phyloP scores from a whole-genome alignment of 2,113 vertebrate genomes.

The Crypturellus undulatus region DNA sequence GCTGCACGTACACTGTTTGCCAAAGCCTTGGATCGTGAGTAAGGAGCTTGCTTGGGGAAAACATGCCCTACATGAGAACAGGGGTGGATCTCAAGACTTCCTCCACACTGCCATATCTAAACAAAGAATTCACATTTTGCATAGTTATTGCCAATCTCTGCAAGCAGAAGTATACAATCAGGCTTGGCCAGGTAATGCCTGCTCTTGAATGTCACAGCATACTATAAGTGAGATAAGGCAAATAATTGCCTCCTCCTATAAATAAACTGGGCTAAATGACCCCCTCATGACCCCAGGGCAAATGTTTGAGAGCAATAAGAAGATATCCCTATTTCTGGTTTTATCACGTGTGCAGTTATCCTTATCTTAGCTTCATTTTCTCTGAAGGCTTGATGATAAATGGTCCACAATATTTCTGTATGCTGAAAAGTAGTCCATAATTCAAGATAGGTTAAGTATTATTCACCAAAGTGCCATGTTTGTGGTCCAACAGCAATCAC shows the following conservation, averaged over 20 bases:
- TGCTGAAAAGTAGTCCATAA: neutral
- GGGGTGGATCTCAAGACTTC: constrained; percentile 93
- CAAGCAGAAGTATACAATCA: neutral
- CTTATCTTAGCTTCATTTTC: neutral
- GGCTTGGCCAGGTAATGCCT: neutral
- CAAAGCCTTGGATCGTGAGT: constrained; percentile 93
- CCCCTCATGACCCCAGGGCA: neutral
- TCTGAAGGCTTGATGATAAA: neutral
- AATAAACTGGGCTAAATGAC: neutral
- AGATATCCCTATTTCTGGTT: neutral
- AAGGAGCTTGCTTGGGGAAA: constrained; percentile 96
- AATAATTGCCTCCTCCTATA: neutral
- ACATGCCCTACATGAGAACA: constrained; percentile 97
- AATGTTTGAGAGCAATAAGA: neutral
- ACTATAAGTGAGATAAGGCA: neutral
- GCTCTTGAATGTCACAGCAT: neutral
- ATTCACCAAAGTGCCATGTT: neutral
- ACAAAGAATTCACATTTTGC: neutral
- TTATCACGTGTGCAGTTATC: neutral
- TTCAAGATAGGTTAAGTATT: neutral
- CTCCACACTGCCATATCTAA: constrained; percentile 98
- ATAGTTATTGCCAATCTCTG: neutral
- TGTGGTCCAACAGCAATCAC: neutral
- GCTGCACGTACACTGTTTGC: constrained; percentile 95
- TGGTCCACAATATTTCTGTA: neutral